phyloP scores from a whole-genome alignment of 2,888 invertebrate genomes.

The Phania funesta region DNA sequence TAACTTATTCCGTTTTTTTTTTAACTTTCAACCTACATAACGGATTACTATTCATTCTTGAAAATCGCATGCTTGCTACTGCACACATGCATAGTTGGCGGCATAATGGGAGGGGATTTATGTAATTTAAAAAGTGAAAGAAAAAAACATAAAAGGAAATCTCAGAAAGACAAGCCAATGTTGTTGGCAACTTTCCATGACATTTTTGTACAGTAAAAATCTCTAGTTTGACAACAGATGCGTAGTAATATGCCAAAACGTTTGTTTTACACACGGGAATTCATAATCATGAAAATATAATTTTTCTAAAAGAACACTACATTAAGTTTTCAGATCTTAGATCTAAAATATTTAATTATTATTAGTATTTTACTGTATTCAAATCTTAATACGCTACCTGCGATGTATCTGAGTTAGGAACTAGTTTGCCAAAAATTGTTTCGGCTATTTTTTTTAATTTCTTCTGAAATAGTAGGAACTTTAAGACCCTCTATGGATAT shows the following conservation, averaged over 20 bases:
- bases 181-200: constrained; percentile 54
- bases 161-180: constrained; percentile 47
- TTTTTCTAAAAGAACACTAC: too few relatives aligned
- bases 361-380: too few relatives aligned
- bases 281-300: too few relatives aligned
- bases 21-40: constrained; percentile 52
- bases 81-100: background rate
- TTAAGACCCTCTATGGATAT: too few relatives aligned
- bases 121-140: constrained; percentile 1
- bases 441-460: too few relatives aligned
- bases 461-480: too few relatives aligned
- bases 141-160: constrained; percentile 24
- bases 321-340: too few relatives aligned
- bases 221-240: background rate
- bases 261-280: background rate
- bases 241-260: background rate
- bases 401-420: too few relatives aligned
- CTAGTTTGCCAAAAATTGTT: too few relatives aligned
- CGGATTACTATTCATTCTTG: constrained; percentile 7
- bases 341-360: too few relatives aligned
- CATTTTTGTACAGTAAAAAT: constrained; percentile 30
- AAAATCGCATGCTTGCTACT: background rate
- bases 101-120: background rate
- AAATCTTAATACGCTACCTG: too few relatives aligned
- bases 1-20: background rate